phyloP scores from a whole-genome alignment of 2,113 vertebrate species.

The Tiliqua scincoides region DNA sequence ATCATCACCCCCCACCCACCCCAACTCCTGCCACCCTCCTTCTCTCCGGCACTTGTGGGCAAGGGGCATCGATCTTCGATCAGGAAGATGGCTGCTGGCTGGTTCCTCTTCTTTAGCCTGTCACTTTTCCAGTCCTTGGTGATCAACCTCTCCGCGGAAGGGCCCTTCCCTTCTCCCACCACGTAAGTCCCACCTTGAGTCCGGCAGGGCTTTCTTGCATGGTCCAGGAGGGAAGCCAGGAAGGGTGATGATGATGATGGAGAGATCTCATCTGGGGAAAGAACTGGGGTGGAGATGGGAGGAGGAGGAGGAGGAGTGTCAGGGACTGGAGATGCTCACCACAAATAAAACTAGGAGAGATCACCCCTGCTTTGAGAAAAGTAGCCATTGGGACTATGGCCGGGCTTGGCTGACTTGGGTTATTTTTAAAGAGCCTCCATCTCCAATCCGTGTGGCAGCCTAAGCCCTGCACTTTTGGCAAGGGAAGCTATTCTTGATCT shows the following conservation, averaged over 20 bases:
- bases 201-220: neutral
- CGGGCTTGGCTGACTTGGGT: neutral
- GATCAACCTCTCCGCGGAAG: conserved; percentile 79
- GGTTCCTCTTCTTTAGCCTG: conserved; percentile 82
- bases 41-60: conserved; percentile 46
- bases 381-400: neutral
- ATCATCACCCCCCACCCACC: neutral
- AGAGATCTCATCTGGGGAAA: neutral
- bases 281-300: neutral
- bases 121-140: conserved; percentile 82
- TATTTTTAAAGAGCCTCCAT: neutral
- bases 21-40: conserved; percentile 28
- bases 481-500: neutral
- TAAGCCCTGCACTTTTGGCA: neutral
- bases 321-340: neutral
- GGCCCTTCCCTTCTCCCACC: conserved; percentile 87
- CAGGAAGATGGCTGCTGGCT: conserved; percentile 89
- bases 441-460: neutral
- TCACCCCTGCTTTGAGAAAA: neutral
- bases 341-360: too few relatives aligned
- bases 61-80: conserved; percentile 71
- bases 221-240: conserved; percentile 15
- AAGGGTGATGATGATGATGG: too few relatives aligned
- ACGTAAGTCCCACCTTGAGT: conserved; percentile 83
- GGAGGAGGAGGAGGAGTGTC: neutral